Conservation (phyloP, 2,113 vertebrate species). For the Apus apus region DNA sequence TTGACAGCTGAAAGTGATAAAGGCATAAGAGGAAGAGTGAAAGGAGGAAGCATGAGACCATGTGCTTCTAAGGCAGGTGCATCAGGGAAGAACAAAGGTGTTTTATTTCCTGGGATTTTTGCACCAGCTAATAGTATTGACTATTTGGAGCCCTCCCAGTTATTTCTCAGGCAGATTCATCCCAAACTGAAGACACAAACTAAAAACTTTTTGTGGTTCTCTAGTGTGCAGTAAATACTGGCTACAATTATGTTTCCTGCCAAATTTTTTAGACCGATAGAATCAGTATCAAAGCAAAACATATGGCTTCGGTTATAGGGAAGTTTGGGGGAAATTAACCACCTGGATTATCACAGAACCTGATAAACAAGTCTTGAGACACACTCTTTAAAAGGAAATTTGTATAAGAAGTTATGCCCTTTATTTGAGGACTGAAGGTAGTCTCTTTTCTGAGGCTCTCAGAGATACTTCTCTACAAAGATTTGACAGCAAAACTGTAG, state of each 20-base stretch:
- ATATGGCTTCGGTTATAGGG: not conserved
- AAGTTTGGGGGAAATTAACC: not conserved
- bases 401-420: not conserved
- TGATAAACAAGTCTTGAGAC: not conserved
- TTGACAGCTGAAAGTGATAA: not conserved
- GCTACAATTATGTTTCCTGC: not conserved
- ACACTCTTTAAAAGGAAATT: not conserved
- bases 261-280: not conserved
- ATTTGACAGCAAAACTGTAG: not conserved
- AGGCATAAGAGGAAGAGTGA: not conserved
- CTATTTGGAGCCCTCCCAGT: not conserved
- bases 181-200: not conserved
- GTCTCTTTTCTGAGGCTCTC: not conserved
- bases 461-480: not conserved
- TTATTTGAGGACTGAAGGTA: not conserved
- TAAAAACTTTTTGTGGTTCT: not conserved
- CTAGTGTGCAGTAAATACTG: not conserved
- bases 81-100: not conserved
- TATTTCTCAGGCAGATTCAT: not conserved
- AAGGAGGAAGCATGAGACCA: not conserved
- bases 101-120: not conserved
- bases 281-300: constrained; percentile 12
- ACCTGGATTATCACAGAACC: not conserved
- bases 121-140: not conserved
- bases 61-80: not conserved